phyloP scores from a whole-genome alignment of 2,797 vertebrate species.

The Eulemur albifrons region DNA sequence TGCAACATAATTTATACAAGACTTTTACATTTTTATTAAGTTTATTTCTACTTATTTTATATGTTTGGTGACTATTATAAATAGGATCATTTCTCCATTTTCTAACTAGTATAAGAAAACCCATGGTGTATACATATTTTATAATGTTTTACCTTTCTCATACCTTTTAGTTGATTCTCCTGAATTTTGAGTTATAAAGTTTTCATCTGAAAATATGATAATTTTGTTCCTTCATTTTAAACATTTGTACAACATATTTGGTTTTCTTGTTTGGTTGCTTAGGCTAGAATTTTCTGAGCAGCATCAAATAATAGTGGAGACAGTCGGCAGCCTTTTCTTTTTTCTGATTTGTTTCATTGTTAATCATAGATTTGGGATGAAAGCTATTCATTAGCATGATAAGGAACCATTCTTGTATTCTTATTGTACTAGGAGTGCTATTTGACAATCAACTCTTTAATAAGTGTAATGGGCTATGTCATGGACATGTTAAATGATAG shows the following conservation, averaged over 20 bases:
- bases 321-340: background rate
- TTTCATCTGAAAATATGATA: background rate
- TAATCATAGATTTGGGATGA: background rate
- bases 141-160: background rate
- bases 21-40: background rate
- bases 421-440: background rate
- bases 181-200: constrained; percentile 14
- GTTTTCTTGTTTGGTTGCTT: constrained; percentile 16
- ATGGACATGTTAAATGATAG: background rate
- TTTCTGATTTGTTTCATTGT: constrained; percentile 3
- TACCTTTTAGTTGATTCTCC: background rate
- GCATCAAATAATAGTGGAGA: background rate
- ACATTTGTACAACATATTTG: background rate
- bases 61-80: background rate
- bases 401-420: background rate
- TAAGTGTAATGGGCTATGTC: background rate
- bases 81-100: background rate
- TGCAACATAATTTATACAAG: background rate
- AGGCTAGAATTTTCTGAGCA: constrained; percentile 7
- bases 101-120: background rate
- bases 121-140: background rate
- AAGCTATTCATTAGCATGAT: background rate
- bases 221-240: background rate
- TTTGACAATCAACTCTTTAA: background rate
- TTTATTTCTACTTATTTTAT: background rate